These are phyloP conservation scores for Gracilinanus agilis DNA, from an alignment of 2,113 vertebrate genomes.

Conservation along the genomic window DNA sequence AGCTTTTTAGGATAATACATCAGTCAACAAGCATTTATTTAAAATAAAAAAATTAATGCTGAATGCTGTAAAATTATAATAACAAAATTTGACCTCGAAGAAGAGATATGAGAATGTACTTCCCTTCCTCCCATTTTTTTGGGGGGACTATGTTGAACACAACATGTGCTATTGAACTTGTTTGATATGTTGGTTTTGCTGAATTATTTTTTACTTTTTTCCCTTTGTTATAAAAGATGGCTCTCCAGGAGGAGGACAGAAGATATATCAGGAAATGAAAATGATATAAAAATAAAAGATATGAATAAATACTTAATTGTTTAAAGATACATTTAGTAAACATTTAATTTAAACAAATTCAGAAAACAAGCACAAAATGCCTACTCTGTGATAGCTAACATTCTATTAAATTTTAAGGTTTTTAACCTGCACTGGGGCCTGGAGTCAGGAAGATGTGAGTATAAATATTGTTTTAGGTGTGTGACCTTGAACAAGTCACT, in stretches of 20 bases:
- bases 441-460: background rate
- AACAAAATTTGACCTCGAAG: background rate
- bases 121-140: background rate
- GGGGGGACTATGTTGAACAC: background rate
- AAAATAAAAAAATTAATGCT: background rate
- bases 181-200: background rate
- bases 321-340: background rate
- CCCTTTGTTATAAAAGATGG: background rate
- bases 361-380: background rate
- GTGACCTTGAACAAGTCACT: background rate
- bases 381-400: background rate
- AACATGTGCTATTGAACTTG: background rate
- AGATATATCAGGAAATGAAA: background rate
- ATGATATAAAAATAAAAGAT: background rate
- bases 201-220: background rate
- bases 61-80: background rate
- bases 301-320: background rate
- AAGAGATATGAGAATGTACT: background rate
- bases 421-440: background rate
- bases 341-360: background rate
- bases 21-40: background rate
- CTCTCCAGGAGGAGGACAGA: background rate
- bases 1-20: background rate
- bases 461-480: background rate
- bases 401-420: background rate